Base-by-base conservation (phyloP, 2,113 vertebrate genomes). In the Callocephalon fimbriatum region DNA sequence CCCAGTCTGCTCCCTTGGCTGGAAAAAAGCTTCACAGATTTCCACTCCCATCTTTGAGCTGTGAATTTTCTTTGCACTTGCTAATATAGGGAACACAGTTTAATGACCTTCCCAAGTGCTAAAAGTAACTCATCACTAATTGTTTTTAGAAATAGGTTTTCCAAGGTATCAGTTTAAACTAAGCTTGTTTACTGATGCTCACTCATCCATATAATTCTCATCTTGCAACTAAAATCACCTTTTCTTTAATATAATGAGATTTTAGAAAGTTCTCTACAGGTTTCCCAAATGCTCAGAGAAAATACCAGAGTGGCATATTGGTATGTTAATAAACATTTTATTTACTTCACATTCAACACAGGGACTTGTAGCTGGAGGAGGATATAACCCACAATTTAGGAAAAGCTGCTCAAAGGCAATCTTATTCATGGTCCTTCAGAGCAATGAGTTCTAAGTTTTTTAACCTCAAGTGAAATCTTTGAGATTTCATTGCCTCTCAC, bases 171-270 rank as follows among this genome's bases (percentile, higher is more conserved):
- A 16, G 67, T 86, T 93, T 82, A 85, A 84, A 48, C 79, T 72
- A 73, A 96, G 63, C 87, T 84, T 95, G 88, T 96, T 97, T 93
- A 76, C 81, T 51, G 73, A 74, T 91, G 94, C 47, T 88, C 86
- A 40, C 80, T 97, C 93, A 96, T 61, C 95, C 68, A 5, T 72
- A 71, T 84, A 93, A 93, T 89, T 94, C 88, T 56, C 86, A 76
- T 79, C 72, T 78, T 74, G 62, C 86, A 56, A 70, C 61, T 86
- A 37, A 96, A 96, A 94, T 82, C 10, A 40, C 73, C 88, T 95
- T 81, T 95, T 94, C 86, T 95, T 80, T 38, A 31, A 71, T 56
- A 29, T 76, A 95, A 87, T 80, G 91, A 88, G 88, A 21, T 53
- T 83, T 93, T 25, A 75, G 63, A 47, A 76, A 93, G 59, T 77